Percentiles rank a stretch among this genome's conserved stretches.
Conservation (phyloP, 2,113 vertebrate species). For the Spea multiplicata region DNA sequence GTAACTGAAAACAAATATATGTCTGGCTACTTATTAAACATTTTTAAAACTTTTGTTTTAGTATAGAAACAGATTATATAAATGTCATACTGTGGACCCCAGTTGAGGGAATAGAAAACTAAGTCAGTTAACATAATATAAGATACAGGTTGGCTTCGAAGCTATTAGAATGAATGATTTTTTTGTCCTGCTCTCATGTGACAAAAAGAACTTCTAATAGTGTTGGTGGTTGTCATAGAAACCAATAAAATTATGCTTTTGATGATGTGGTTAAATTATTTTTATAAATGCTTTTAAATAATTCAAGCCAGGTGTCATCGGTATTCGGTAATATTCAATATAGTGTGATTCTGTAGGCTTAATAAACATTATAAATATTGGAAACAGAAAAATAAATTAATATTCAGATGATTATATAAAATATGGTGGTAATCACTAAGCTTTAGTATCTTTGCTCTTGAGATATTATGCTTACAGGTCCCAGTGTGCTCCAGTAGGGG, state of each 20-base stretch:
- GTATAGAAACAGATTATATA: no score
- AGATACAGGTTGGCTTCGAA: slow-evolving; percentile 29
- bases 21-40: no score
- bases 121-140: slow-evolving; percentile 39
- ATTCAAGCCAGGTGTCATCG: not conserved
- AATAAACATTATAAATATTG: not conserved
- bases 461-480: no score
- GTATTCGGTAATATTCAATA: not conserved
- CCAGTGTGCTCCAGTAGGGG: no score
- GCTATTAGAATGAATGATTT: slow-evolving; percentile 34
- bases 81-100: not conserved
- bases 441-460: no score
- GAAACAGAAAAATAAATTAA: no score
- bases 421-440: no score
- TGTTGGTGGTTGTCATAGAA: slow-evolving; percentile 35
- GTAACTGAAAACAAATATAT: no score
- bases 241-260: slow-evolving; percentile 28
- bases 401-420: no score
- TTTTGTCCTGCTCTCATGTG: slow-evolving; percentile 25
- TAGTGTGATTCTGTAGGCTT: not conserved
- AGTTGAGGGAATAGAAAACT: slow-evolving; percentile 25
- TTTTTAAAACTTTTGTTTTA: no score
- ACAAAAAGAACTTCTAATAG: slow-evolving; percentile 22
- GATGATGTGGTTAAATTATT: slow-evolving; percentile 28
- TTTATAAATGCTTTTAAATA: slow-evolving; percentile 20